These are phyloP conservation scores for Enteromius treurensis DNA, from an alignment of 2,797 vertebrate genomes.

Conservation along the genomic window DNA sequence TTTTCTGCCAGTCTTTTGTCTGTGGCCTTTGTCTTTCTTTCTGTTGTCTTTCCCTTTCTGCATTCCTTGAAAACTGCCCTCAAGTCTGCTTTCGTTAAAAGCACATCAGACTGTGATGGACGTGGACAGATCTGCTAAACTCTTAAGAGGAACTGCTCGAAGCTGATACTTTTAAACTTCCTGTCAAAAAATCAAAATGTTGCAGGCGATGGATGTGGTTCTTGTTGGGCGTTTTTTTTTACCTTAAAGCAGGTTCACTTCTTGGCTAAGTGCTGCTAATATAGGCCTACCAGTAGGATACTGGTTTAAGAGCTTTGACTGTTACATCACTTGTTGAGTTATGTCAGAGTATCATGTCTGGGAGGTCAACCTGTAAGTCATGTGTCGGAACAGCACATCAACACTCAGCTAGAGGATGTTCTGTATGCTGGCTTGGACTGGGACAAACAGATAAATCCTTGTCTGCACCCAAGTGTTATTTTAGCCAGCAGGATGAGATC, in stretches of 20 bases:
- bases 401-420: constrained; percentile 12
- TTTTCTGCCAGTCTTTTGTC: constrained; percentile 13
- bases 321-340: not conserved
- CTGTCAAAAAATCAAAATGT: constrained; percentile 24
- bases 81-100: constrained; percentile 49
- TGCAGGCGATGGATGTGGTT: not conserved
- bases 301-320: constrained; percentile 28
- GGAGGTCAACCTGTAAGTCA: constrained; percentile 6
- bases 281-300: constrained; percentile 23
- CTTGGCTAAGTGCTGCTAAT: constrained; percentile 18
- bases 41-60: not conserved
- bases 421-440: constrained; percentile 17
- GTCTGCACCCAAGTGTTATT: constrained; percentile 23
- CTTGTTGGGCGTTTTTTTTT: not conserved
- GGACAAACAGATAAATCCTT: constrained; percentile 26
- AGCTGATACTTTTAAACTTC: constrained; percentile 23
- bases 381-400: constrained; percentile 17
- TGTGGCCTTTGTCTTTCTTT: constrained; percentile 10
- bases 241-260: not conserved
- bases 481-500: constrained; percentile 13
- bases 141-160: constrained; percentile 29
- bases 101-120: constrained; percentile 43
- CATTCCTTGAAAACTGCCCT: constrained; percentile 43
- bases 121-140: constrained; percentile 44
- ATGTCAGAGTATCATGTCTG: constrained; percentile 14